A percentile compares a stretch with the other conserved stretches of the same genome.
phyloP scores from a whole-genome alignment of 2,113 vertebrate genomes.

The Rattus rattus region DNA sequence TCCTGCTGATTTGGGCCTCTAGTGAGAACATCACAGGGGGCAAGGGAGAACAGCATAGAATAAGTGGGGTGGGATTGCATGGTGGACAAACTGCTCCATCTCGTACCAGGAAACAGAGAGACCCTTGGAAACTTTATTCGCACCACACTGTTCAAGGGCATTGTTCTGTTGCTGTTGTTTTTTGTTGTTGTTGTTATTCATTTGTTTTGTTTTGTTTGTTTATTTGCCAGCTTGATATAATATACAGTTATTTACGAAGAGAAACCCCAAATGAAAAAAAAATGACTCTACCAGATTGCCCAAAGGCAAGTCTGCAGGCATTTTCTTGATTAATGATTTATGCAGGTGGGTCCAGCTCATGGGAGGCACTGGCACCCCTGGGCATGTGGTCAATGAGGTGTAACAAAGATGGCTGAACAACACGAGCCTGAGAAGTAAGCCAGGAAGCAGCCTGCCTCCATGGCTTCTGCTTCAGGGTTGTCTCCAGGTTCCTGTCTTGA shows the following conservation, averaged over 20 bases:
- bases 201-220: neutral
- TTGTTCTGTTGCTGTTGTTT: neutral
- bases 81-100: neutral
- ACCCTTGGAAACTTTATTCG: neutral
- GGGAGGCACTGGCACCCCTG: neutral
- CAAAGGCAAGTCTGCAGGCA: neutral
- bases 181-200: neutral
- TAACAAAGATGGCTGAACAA: neutral
- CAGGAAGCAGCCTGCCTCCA: neutral
- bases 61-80: no score
- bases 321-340: neutral
- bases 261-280: neutral
- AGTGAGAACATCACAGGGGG: neutral
- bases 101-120: neutral
- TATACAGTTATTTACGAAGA: neutral
- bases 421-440: neutral
- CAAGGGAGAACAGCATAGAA: neutral
- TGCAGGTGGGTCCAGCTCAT: neutral
- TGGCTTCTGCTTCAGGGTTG: neutral
- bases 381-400: neutral
- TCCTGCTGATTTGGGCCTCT: neutral
- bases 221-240: neutral
- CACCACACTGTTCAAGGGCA: neutral
- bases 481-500: neutral
- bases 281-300: neutral